Base-by-base conservation (phyloP, 2,113 vertebrate species). In the Sciurus niger region DNA sequence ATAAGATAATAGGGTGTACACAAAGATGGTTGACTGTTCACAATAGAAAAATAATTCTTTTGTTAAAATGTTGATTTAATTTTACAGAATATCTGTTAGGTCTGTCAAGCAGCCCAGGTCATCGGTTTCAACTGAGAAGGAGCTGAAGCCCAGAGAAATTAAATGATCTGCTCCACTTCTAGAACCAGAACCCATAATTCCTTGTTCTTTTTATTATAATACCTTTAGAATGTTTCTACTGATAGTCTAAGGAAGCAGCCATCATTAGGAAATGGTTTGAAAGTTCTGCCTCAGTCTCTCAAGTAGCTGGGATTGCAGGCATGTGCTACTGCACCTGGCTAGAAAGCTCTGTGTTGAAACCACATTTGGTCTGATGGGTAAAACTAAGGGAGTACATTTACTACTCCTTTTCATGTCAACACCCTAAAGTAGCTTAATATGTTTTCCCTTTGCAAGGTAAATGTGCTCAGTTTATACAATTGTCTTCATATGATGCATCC, bases 361-460 rank as follows among this genome's bases (percentile, higher is more conserved):
- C 40, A 40, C 40, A 68, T 77, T 92, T 74, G 72, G 55, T 94
- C 20, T 91, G 82, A 48, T 76, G 30, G 22, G 51, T 79, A 48
- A 67, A 65, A 37, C 72, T 77, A 87, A 83, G 14, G 40, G 68
- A 24, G 14, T 78, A 37, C 46, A 11, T 79, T 80, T 68, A 96
- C 32, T 68, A 22, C 18, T 90, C 0, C 25, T 24, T 43, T 72
- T 85, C 32, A 13, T 67, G 12, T 83, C 12, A 90, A 80, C 80
- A 7, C 74, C 30, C 28, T 89, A 22, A 79, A 34, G 65, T 70
- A 14, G 34, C 79, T 76, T 76, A 85, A 46, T 3, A 6, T 53
- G 32, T 92, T 88, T 96, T 87, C 10, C 20, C 40, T 84, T 88
- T 91, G 43, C 72, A 74, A 84, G 77, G 78, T 93, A 87, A 78